Conservation (phyloP, 2,888 invertebrate genomes). For the Andrena bicolor region DNA sequence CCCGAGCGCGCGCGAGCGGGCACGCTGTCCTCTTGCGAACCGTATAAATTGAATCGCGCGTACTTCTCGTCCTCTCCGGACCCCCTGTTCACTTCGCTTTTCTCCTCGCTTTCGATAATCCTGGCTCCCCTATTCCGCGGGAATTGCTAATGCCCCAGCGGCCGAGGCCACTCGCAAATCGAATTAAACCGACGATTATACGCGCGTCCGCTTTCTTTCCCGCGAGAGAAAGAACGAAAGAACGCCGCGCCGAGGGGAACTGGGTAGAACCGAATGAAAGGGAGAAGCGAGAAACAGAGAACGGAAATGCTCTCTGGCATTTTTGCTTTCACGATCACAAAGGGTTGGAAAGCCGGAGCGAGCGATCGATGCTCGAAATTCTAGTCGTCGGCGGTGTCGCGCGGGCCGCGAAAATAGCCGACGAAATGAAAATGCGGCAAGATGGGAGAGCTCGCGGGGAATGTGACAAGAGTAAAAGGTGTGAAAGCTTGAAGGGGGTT, state of each 20-base stretch:
- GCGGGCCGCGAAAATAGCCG: conserved; percentile 9
- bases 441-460: conserved; percentile 49
- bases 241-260: conserved; percentile 14
- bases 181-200: conserved; percentile 53
- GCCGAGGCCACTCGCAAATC: conserved; percentile 39
- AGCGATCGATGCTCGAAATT: conserved; percentile 37
- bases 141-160: conserved; percentile 43
- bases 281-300: conserved; percentile 1
- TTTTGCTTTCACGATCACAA: conserved; percentile 9
- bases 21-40: conserved; percentile 45
- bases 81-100: conserved; percentile 6
- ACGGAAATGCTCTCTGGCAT: background rate
- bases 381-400: background rate
- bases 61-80: conserved; percentile 27
- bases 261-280: background rate
- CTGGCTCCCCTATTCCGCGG: conserved; percentile 24
- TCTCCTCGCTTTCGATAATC: conserved; percentile 46
- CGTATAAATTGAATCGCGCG: conserved; percentile 67
- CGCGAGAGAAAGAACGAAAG: conserved; percentile 33
- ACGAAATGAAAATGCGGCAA: conserved; percentile 33
- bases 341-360: background rate
- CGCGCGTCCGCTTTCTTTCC: conserved; percentile 47
- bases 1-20: conserved; percentile 9
- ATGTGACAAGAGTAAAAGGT: conserved; percentile 44
- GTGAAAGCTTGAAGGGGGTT: conserved; percentile 14